Evolutionary conservation across 2,113 vertebrate genomes (phyloP), one percentile per base, ranked within the genome.

Genomic region (Puma concolor): DNA sequence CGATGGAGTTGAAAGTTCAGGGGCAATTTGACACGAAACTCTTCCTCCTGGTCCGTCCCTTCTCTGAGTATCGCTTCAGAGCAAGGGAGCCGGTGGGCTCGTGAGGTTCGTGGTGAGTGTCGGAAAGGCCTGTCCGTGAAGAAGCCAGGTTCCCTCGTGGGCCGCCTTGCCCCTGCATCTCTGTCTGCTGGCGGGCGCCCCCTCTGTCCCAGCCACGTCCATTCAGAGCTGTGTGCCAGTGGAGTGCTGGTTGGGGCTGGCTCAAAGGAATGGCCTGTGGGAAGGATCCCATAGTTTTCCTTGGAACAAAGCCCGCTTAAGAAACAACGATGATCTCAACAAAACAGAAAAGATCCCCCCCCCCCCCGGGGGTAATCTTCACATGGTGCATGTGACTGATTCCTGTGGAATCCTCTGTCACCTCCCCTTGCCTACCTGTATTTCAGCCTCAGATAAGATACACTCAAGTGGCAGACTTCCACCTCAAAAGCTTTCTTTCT

Each of bases 1-100:
- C 80, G 96, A 95, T 0, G 64, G 52, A 57, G 92, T 88, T 83
- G 85, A 97, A 96, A 96, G 96, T 97, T 98, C 96, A 94, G 96
- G 86, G 60, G 89, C 71, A 91, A 79, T 97, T 97, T 80, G 38
- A 83, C 87, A 91, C 89, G 96, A 95, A 96, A 91, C 91, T 97
- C 90, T 95, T 96, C 79, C n/a, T 81, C 54, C 72, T 1, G 11
- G 92, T 92, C 88, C 66, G 84, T 91, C 41, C 92, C 87, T 91
- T 38, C 64, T 83, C 54, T 72, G 72, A 86, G 76, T 36, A 11
- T 91, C 72, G 17, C 72, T 91, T 71, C 41, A 52, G 77, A 72
- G 83, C 38, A 4, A 0, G 4, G 17, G 57, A 77, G 66, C 44
- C 27, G 52, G 52, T 16, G 15, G 52, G 52, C 52, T 52, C 3